Conservation (phyloP, 2,797 vertebrate species). For the Pyrocephalus nanus region DNA sequence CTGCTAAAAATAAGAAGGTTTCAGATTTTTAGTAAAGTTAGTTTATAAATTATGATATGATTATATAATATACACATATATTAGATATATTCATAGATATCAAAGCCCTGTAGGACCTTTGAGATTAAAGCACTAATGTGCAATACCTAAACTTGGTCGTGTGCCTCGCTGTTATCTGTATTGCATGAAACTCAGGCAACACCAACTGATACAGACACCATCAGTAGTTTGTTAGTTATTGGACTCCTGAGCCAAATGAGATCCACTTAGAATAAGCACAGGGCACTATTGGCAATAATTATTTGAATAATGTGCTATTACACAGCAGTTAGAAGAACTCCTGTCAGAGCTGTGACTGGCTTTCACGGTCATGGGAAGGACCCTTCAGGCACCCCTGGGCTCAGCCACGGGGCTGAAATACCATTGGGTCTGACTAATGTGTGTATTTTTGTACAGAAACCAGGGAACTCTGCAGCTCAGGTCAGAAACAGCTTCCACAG, state of each 20-base stretch:
- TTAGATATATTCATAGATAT: background rate
- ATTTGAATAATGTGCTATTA: too few species aligned
- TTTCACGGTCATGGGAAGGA: background rate
- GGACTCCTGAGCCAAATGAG: background rate
- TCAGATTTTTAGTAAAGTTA: background rate
- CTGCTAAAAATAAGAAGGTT: background rate
- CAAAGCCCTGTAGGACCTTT: background rate
- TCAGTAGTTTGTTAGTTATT: background rate
- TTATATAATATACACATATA: background rate
- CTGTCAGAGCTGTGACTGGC: rapidly evolving
- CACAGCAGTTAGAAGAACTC: background rate
- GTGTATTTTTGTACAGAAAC: background rate
- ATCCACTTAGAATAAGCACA: background rate
- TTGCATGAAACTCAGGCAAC: background rate
- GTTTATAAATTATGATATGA: background rate
- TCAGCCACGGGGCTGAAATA: background rate
- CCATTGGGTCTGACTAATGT: rapidly evolving
- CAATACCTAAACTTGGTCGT: background rate
- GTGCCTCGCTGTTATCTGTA: rapidly evolving
- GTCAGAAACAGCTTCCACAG: background rate
- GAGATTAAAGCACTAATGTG: background rate
- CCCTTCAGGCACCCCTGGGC: background rate
- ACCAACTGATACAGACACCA: background rate
- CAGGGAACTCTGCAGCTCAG: background rate
- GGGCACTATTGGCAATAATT: background rate